A percentile compares a stretch with the other conserved stretches of the same genome.
These are phyloP conservation scores for Tor tambroides DNA, from an alignment of 2,113 vertebrate genomes.

Conservation along the genomic window DNA sequence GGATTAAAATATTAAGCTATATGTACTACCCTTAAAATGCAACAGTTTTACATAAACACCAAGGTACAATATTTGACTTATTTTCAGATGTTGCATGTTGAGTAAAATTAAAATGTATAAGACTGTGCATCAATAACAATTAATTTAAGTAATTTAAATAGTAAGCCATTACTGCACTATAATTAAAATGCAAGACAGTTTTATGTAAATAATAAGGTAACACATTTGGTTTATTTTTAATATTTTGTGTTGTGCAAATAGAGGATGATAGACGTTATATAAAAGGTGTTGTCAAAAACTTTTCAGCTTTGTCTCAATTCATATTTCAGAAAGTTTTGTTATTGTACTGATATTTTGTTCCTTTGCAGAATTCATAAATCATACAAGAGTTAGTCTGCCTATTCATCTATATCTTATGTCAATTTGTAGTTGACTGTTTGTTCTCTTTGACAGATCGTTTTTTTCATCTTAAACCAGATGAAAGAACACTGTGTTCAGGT, in stretches of 20 bases:
- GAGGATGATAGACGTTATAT: too few species aligned
- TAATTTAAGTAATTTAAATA: too few species aligned
- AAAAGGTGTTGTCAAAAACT: background rate
- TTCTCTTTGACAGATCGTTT: conserved; percentile 12
- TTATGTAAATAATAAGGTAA: background rate
- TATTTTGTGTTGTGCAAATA: background rate
- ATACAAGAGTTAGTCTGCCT: conserved; percentile 6
- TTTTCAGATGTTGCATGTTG: too few species aligned
- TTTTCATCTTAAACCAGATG: conserved; percentile 38
- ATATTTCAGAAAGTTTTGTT: conserved; percentile 10
- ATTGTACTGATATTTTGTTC: conserved; percentile 14
- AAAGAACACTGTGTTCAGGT: conserved; percentile 23
- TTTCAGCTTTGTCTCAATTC: background rate
- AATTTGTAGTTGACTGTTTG: conserved; percentile 32
- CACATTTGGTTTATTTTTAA: background rate
- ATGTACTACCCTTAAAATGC: background rate
- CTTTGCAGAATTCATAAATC: conserved; percentile 19
- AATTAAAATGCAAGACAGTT: background rate
- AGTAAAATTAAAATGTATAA: too few species aligned
- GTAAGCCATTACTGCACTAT: background rate
- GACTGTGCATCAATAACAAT: too few species aligned
- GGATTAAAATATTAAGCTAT: background rate
- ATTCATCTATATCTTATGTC: conserved; percentile 13
- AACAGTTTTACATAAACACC: background rate
- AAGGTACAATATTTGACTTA: background rate